phyloP scores from a whole-genome alignment of 2,797 vertebrate species.

The Sebastes cheni region DNA sequence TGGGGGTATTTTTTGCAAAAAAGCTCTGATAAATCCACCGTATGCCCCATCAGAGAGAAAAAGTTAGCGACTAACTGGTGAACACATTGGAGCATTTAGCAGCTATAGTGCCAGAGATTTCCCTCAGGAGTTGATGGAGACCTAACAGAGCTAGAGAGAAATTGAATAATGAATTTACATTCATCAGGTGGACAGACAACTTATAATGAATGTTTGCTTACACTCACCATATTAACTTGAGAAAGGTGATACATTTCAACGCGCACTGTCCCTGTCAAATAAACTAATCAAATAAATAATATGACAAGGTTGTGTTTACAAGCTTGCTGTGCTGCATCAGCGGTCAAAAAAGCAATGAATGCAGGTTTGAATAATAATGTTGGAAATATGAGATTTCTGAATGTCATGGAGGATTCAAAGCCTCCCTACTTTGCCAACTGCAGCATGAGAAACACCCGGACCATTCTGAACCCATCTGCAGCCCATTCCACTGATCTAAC shows the following conservation, averaged over 20 bases:
- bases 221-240: background rate
- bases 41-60: too few species aligned
- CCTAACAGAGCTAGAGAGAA: background rate
- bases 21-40: too few species aligned
- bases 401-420: background rate
- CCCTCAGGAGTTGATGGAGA: background rate
- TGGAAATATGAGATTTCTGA: background rate
- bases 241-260: background rate
- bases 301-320: background rate
- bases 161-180: background rate
- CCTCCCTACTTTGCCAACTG: background rate
- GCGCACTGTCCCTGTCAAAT: too few species aligned
- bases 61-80: background rate
- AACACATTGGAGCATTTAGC: background rate
- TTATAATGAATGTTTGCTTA: background rate
- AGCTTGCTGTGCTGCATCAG: background rate
- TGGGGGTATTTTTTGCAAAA: too few species aligned
- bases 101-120: background rate
- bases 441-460: background rate
- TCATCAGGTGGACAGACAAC: background rate
- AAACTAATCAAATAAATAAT: background rate
- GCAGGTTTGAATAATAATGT: background rate
- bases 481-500: slow-evolving; percentile 18
- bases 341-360: background rate
- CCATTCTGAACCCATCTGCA: slow-evolving; percentile 13